These are phyloP conservation scores for Nemurella pictetii DNA, from an alignment of 2,888 invertebrate genomes.

Conservation along the genomic window DNA sequence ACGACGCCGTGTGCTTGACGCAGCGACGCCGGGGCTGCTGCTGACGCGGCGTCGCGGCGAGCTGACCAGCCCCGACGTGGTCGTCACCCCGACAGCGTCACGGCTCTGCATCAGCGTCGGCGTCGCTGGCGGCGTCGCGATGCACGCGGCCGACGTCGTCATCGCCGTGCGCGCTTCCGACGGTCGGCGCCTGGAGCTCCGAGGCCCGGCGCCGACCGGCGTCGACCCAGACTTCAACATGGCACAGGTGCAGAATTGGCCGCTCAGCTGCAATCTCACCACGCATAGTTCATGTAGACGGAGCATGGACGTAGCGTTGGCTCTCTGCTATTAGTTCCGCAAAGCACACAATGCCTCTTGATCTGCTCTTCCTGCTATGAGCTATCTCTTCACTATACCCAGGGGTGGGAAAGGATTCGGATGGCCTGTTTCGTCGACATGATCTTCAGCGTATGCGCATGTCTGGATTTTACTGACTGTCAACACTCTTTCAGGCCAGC, in stretches of 20 bases:
- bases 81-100: background rate
- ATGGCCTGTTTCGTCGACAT: no score
- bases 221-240: background rate
- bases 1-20: background rate
- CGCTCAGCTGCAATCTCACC: no score
- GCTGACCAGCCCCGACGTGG: background rate
- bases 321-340: no score
- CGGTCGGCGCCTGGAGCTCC: background rate
- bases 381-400: no score
- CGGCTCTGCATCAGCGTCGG: background rate
- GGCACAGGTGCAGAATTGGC: background rate
- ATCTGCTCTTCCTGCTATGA: no score
- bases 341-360: no score
- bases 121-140: background rate
- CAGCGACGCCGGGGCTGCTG: background rate
- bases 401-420: no score
- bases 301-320: no score
- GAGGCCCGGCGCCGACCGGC: background rate
- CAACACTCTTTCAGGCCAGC: background rate
- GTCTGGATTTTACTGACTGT: no score
- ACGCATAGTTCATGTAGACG: no score
- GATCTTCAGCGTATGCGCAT: no score
- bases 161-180: background rate
- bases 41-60: background rate
- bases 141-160: background rate